A percentile compares a stretch with the other conserved stretches of the same genome.
Evolutionary conservation across 1,140 invertebrate species (phyloP).

Genomic region (Mesaphorura yosii): DNA sequence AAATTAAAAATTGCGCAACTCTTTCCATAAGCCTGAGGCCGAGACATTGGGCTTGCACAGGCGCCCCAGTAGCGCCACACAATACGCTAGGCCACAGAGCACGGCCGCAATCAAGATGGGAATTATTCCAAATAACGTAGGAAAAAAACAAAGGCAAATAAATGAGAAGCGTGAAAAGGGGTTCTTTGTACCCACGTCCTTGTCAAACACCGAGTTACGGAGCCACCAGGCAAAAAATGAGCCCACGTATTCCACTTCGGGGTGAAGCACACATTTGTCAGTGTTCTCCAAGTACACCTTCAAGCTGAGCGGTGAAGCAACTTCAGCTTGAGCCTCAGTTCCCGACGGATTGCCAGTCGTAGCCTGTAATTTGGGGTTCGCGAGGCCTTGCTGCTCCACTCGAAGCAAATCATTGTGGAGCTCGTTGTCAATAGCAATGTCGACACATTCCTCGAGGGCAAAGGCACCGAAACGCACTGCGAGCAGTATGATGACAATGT

Average conservation of each 20-base stretch:
- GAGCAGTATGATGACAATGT: not conserved
- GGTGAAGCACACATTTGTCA: not conserved
- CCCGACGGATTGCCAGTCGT: not conserved
- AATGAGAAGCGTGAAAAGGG: not conserved
- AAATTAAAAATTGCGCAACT: too few relatives aligned
- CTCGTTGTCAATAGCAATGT: conserved; percentile 2
- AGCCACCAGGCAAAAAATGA: conserved; percentile 3
- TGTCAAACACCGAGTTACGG: not conserved
- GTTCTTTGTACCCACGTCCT: not conserved
- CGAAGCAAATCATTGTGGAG: not conserved
- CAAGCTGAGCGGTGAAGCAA: not conserved
- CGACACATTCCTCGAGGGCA: not conserved
- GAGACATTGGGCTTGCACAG: too few relatives aligned
- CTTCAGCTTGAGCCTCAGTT: not conserved
- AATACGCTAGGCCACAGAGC: too few relatives aligned
- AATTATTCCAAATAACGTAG: too few relatives aligned
- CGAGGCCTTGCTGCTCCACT: not conserved
- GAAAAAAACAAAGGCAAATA: not conserved
- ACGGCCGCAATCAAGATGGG: too few relatives aligned
- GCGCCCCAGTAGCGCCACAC: too few relatives aligned
- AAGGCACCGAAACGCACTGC: not conserved
- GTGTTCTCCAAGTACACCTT: not conserved
- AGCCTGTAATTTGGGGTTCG: not conserved
- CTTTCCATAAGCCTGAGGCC: too few relatives aligned
- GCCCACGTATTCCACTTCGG: not conserved